Evolutionary conservation across 1,140 invertebrate genomes (phyloP).

Genomic region (Diorhabda elongata): DNA sequence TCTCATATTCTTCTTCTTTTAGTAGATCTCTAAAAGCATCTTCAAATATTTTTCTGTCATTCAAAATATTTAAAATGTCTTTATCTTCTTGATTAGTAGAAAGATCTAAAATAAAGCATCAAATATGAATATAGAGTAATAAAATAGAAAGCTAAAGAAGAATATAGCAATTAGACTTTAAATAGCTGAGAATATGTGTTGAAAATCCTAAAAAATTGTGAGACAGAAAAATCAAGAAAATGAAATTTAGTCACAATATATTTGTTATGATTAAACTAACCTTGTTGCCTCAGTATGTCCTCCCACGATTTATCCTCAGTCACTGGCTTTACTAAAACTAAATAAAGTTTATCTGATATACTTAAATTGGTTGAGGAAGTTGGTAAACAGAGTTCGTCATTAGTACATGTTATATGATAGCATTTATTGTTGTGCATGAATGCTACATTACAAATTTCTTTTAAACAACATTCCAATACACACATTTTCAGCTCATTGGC

Average conservation of each 20-base stretch:
- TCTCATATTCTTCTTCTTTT: slow-evolving; percentile 34
- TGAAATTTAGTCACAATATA: no score
- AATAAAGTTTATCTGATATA: slow-evolving; percentile 59
- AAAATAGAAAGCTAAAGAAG: background rate
- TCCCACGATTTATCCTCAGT: slow-evolving; percentile 51
- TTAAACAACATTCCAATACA: slow-evolving; percentile 66
- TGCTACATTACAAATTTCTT: slow-evolving; percentile 68
- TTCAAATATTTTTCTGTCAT: slow-evolving; percentile 29
- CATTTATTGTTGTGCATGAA: slow-evolving; percentile 72
- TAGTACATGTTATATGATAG: slow-evolving; percentile 69
- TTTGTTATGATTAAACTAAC: slow-evolving; percentile 13
- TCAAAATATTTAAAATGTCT: slow-evolving; percentile 33
- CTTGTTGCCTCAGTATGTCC: slow-evolving; percentile 48
- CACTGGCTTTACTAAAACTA: slow-evolving; percentile 74
- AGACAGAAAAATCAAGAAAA: no score
- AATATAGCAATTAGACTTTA: background rate
- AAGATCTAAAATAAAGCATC: slow-evolving; percentile 24
- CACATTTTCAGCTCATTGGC: slow-evolving; percentile 60
- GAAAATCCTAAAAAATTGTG: background rate
- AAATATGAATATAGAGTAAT: background rate
- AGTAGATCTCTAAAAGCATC: slow-evolving; percentile 36
- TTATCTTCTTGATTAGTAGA: slow-evolving; percentile 27
- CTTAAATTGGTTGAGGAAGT: slow-evolving; percentile 54
- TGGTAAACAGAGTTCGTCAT: slow-evolving; percentile 66
- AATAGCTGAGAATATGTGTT: background rate